phyloP scores from a whole-genome alignment of 2,888 invertebrate genomes.

The Lasioglossum pauxillum region DNA sequence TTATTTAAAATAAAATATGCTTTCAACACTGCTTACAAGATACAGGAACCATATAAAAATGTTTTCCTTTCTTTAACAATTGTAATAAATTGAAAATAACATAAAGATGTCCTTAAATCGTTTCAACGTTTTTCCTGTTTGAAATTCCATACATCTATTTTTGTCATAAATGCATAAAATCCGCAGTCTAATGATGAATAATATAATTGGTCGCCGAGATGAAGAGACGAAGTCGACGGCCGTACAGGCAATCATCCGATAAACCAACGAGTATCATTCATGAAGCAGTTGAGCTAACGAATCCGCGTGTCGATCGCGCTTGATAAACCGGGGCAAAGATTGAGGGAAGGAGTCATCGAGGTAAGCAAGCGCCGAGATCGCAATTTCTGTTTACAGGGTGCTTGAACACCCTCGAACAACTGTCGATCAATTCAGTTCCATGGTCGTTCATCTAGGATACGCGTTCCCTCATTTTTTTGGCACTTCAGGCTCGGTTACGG shows the following conservation, averaged over 20 bases:
- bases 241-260: slow-evolving; percentile 35
- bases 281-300: slow-evolving; percentile 46
- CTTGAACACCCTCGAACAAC: slow-evolving; percentile 16
- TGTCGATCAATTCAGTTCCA: slow-evolving; percentile 32
- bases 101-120: too few species aligned
- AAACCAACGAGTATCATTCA: slow-evolving; percentile 35
- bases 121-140: too few species aligned
- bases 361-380: slow-evolving; percentile 33
- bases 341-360: slow-evolving; percentile 2
- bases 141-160: too few species aligned
- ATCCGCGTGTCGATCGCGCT: slow-evolving; percentile 49
- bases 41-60: too few species aligned
- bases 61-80: too few species aligned
- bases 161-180: too few species aligned
- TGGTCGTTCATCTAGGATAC: slow-evolving; percentile 23
- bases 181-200: slow-evolving; percentile 9
- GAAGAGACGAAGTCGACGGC: slow-evolving; percentile 26
- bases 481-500: background rate
- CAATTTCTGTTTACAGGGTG: slow-evolving; percentile 34
- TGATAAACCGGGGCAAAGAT: slow-evolving; percentile 42
- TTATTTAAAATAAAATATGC: too few species aligned
- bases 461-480: slow-evolving; percentile 1
- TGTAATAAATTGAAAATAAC: too few species aligned
- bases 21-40: too few species aligned
- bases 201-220: background rate